Evolutionary conservation across 2,797 vertebrate species (phyloP), one percentile per base, ranked within the genome.

Genomic region (Anniella stebbinsi): DNA sequence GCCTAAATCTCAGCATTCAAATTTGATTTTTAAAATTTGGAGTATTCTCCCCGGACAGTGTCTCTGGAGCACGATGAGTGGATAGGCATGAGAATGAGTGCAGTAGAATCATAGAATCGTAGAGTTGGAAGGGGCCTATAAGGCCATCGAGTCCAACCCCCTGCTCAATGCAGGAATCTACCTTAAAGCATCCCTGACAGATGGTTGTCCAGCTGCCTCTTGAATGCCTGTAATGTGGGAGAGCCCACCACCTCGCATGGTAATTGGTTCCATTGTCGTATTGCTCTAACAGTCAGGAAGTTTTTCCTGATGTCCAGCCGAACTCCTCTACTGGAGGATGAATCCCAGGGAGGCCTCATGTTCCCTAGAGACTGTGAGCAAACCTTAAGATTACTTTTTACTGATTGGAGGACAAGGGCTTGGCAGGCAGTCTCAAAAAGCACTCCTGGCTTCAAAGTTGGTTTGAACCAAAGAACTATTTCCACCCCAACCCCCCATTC

Each of bases 381-480:
- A 33, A 38, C 81, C 23, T 83, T 60, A 38, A 21, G 41, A 38
- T 23, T 30, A 15, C 78, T 69, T 80, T 76, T 80, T 28, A 41
- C 10, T 80, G 28, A 28, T 75, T 25, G 80, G 80, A n/a, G 17
- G 15, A 13, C 2, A 4, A 8, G 30, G 21, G 11, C 3, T 6
- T 18, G 41, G 21, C 48, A 76, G 38, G 70, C 33, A 11, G 80
- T 72, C 41, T 77, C 21, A 51, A 13, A 45, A 89, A 77, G 25
- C 87, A 30, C 51, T 73, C 77, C 67, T 73, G 45, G 36, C 80
- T 87, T 77, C 51, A 60, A 78, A 87, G 12, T 57, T 78, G 80
- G 48, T 48, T 66, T 36, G 57, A 90, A 90, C 80, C 80, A 83
- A 76, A 78, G 12, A 87, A 57, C 45, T 25, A 76, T 83, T 87